phyloP scores from a whole-genome alignment of 1,140 invertebrate species.

The Carposina sasakii region DNA sequence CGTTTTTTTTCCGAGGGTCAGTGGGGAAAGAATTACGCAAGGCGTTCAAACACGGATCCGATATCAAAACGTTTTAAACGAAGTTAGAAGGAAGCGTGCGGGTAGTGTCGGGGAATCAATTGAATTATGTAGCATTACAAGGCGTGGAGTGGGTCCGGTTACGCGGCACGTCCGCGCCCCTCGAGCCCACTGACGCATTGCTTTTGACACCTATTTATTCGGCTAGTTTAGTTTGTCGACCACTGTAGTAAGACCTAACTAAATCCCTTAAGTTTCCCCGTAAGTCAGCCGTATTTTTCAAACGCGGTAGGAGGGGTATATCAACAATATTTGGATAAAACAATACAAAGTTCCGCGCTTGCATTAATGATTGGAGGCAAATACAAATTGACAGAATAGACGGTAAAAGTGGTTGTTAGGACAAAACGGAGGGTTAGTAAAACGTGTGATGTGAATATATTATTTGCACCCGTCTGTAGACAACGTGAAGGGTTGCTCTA shows the following conservation, averaged over 20 bases:
- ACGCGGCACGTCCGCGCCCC: constrained; percentile 56
- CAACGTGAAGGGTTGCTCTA: constrained; percentile 17
- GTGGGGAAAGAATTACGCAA: constrained; percentile 44
- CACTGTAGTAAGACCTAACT: constrained; percentile 26
- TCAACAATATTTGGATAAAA: constrained; percentile 26
- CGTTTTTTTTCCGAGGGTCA: constrained; percentile 37
- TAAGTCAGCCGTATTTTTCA: constrained; percentile 2
- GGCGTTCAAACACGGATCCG: constrained; percentile 62
- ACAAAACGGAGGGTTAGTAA: constrained; percentile 36
- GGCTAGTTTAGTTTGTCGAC: constrained; percentile 41
- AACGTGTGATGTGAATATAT: constrained; percentile 60
- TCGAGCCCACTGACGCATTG: constrained; percentile 52
- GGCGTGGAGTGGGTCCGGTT: constrained; percentile 58
- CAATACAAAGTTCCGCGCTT: constrained; percentile 32
- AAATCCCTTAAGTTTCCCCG: constrained; percentile 11
- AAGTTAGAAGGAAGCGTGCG: constrained; percentile 64
- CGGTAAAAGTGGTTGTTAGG: constrained; percentile 55
- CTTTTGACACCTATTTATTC: constrained; percentile 63
- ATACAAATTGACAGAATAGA: constrained; percentile 63
- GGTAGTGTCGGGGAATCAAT: constrained; percentile 68
- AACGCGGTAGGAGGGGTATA: constrained; percentile 16
- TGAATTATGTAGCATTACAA: constrained; percentile 70
- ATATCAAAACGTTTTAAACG: constrained; percentile 68
- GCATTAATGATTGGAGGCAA: constrained; percentile 60
- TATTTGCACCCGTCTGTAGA: constrained; percentile 27